phyloP scores from a whole-genome alignment of 2,113 vertebrate genomes.

The Ameiurus melas region DNA sequence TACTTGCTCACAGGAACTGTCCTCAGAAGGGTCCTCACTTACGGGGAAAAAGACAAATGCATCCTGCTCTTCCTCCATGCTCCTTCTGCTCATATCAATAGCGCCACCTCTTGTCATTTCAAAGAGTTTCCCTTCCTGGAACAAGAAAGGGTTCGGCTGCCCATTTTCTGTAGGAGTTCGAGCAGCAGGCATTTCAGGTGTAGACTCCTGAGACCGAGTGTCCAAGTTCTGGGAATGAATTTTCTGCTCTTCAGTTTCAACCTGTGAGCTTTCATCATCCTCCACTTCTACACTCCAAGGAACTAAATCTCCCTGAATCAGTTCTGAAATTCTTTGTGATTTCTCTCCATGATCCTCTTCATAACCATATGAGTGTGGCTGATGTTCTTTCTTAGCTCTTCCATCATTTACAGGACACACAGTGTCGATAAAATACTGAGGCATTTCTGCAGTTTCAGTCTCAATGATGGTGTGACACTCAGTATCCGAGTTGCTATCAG shows the following conservation, averaged over 20 bases:
- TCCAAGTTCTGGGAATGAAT: constrained; percentile 76
- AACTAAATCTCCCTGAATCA: constrained; percentile 40
- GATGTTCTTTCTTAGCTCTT: neutral
- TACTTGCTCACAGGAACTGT: constrained; percentile 45
- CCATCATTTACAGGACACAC: neutral
- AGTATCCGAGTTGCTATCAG: neutral
- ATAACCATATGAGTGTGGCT: neutral
- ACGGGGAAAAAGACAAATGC: constrained; percentile 86
- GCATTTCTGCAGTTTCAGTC: constrained; percentile 7
- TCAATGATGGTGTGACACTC: neutral
- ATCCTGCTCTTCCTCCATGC: constrained; percentile 78
- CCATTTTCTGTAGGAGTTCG: constrained; percentile 80
- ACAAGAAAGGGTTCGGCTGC: constrained; percentile 86
- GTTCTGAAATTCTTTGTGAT: neutral
- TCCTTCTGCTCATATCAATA: constrained; percentile 93
- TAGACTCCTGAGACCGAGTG: constrained; percentile 77
- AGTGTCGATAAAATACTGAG: neutral
- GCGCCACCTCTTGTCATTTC: constrained; percentile 98
- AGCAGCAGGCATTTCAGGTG: constrained; percentile 78
- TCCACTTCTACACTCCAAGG: constrained; percentile 46
- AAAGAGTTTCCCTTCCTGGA: constrained; percentile 96
- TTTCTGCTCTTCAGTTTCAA: constrained; percentile 79
- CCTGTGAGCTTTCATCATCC: constrained; percentile 63
- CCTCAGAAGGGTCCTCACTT: constrained; percentile 67
- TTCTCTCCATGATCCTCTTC: constrained; percentile 2